Percentiles rank a stretch among this genome's conserved stretches.
These are phyloP conservation scores for Alectoris magna DNA, from an alignment of 2,797 vertebrate species.

Conservation along the genomic window DNA sequence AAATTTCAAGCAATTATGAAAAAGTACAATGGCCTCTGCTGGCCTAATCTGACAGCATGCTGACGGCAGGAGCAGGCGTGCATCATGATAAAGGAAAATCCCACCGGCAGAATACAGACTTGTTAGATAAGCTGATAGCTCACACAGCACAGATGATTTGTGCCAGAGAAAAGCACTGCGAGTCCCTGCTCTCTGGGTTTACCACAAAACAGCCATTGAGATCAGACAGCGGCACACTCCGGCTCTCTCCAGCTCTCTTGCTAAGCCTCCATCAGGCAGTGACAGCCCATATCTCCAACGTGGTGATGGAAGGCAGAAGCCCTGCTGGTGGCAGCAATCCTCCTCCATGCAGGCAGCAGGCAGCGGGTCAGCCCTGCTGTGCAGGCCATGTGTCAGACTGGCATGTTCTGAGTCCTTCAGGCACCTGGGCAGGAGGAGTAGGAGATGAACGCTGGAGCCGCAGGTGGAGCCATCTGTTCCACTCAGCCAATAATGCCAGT, in stretches of 20 bases:
- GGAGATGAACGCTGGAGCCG: neutral
- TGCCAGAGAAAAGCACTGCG: neutral
- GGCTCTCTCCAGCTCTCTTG: neutral
- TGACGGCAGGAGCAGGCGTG: neutral
- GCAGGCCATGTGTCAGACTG: accelerated
- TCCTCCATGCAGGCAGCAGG: neutral
- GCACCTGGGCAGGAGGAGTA: neutral
- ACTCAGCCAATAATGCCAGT: neutral
- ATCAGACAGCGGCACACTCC: neutral
- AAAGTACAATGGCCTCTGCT: constrained; percentile 29
- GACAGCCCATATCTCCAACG: neutral
- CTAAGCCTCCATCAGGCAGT: neutral
- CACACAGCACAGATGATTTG: neutral
- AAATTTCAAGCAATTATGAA: constrained; percentile 52
- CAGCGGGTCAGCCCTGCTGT: neutral
- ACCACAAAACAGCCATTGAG: neutral
- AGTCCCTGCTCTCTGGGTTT: neutral
- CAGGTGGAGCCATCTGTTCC: neutral
- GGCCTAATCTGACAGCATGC: constrained; percentile 37
- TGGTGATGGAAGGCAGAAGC: neutral
- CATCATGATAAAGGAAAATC: neutral
- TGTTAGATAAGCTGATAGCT: constrained; percentile 4
- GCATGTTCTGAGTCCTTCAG: too few species aligned
- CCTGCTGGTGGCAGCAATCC: neutral
- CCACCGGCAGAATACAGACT: neutral